These are phyloP conservation scores for Sporophila hypoxantha DNA, from an alignment of 2,113 vertebrate species.

Conservation along the genomic window DNA sequence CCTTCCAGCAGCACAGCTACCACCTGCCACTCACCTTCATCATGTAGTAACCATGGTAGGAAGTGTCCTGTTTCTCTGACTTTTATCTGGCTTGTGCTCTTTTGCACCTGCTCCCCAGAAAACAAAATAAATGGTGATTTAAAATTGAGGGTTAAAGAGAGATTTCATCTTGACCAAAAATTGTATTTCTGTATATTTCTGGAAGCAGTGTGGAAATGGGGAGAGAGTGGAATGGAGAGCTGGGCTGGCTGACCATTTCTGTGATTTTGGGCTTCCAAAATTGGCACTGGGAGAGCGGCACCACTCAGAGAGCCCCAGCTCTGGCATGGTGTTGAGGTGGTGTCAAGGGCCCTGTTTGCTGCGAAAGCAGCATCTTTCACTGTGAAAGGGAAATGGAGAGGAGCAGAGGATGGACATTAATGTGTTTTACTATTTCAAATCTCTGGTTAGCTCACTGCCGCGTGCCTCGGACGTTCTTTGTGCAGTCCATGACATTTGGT, in stretches of 20 bases:
- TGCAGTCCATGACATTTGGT: fast-evolving
- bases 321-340: fast-evolving
- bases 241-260: neutral
- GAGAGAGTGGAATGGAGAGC: neutral
- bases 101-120: neutral
- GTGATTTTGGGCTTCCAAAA: neutral
- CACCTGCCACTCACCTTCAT: neutral
- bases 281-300: fast-evolving
- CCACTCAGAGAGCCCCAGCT: neutral
- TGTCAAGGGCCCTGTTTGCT: neutral
- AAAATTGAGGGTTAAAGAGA: neutral
- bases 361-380: neutral
- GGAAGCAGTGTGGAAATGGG: neutral
- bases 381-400: neutral
- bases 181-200: neutral
- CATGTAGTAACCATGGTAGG: neutral
- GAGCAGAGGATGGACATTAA: neutral
- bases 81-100: fast-evolving
- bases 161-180: neutral
- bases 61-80: neutral
- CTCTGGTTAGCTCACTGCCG: neutral
- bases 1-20: neutral
- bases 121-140: neutral
- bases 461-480: neutral
- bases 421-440: neutral